Base-by-base conservation (phyloP, 2,888 invertebrate species). In the Xylota segnis region DNA sequence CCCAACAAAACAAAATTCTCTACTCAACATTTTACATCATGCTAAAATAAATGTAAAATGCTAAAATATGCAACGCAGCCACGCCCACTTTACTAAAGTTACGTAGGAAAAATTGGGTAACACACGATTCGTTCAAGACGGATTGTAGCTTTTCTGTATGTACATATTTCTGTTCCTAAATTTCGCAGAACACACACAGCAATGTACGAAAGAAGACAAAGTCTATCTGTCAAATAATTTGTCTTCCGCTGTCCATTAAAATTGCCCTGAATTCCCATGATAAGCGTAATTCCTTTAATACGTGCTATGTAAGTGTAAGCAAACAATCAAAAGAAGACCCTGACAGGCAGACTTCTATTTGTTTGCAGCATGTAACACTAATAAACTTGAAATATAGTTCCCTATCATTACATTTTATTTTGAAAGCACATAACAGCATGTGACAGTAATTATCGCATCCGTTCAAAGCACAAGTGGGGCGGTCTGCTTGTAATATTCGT, bases 361-460 rank as follows among this genome's bases (percentile, higher is more conserved):
- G 18, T 58, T 58, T 58, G 32, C 58, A 61, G 14, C 59, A 61
- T 43, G 27, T 43, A 23, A 18, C 14, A 43, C 27, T 40, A 61
- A 61, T 43, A 61, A 43, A 43, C 37, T 43, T 43, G 43, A 32
- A 40, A 40, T 43, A 43, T 40, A 27, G 43, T 59, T 59, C 40
- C 59, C 18, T 61, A 23, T 59, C 59, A 59, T 59, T 40, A 59
- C 59, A 59, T 59, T 59, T 59, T 23, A 18, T 12, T 58, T 43
- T 12, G 59, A 43, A 58, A 43, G 27, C 43, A 61, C 43, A 43
- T 27, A 23, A 43, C 43, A 61, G 23, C 59, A 27, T 61, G 59
- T 61, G 59, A 61, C 59, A 61, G 40, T 61, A 61, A 61, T 59
- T 40, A 59, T 27, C n/a, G 10, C 59, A 59, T 18, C 27, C 59